These are phyloP conservation scores for Pollenia angustigena DNA, from an alignment of 2,888 invertebrate species.

Conservation along the genomic window DNA sequence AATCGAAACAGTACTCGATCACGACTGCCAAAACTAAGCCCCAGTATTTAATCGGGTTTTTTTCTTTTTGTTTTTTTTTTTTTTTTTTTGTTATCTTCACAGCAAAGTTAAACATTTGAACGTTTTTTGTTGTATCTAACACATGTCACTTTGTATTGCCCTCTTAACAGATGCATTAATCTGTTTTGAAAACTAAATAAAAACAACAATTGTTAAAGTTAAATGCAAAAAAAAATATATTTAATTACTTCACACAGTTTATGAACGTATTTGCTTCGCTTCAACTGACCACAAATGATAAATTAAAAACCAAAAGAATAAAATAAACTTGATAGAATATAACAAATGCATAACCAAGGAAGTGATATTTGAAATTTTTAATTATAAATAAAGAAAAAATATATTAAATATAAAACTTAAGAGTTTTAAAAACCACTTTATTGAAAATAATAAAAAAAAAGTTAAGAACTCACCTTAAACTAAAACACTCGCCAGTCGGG, in stretches of 20 bases:
- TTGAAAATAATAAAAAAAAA: not conserved
- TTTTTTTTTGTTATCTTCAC: too few relatives aligned
- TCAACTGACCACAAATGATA: conserved; percentile 39
- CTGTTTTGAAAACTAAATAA: conserved; percentile 6
- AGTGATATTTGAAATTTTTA: not conserved
- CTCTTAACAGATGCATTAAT: conserved; percentile 17
- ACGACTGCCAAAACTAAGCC: too few relatives aligned
- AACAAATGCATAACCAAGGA: conserved; percentile 1
- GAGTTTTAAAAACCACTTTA: not conserved
- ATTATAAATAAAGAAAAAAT: not conserved
- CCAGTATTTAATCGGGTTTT: too few relatives aligned
- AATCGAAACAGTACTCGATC: too few relatives aligned
- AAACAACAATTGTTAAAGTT: conserved; percentile 1
- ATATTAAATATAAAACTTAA: not conserved
- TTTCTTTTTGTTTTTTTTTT: too few relatives aligned
- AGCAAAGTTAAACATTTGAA: too few relatives aligned
- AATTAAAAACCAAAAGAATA: not conserved
- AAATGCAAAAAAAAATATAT: conserved; percentile 29
- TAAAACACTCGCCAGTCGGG: conserved; percentile 85
- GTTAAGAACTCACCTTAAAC: conserved; percentile 83
- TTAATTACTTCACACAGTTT: conserved; percentile 41
- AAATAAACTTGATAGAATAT: not conserved
- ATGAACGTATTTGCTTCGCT: conserved; percentile 8
- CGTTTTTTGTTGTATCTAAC: not conserved
- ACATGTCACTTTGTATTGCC: not conserved